Base-by-base conservation (phyloP, 2,888 invertebrate genomes). In the Athripsodes cinereus region DNA sequence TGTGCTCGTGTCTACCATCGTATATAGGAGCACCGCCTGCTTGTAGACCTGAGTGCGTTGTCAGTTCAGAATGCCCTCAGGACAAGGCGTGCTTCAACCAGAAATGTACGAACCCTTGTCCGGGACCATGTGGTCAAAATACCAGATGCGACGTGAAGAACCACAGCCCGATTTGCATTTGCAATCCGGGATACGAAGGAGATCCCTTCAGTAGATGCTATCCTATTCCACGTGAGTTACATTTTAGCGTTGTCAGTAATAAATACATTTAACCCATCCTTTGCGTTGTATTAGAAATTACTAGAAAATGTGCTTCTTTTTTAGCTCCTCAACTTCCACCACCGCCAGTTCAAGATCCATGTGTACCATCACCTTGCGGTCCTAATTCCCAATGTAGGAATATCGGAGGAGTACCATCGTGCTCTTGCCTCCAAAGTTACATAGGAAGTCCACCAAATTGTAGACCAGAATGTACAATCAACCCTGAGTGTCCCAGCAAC, bases 111-210 rank as follows among this genome's bases (percentile, higher is more conserved):
- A 85, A 92, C 73, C 92, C 92, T 10, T 92, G 92, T 66, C 79
- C 81, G 2, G 88, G 88, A 52, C 84, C 87, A 47, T 93, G 93
- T 67, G 92, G 89, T 18, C 81, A 85, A 64, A 87, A 86, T 67
- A 87, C 92, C 10, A 80, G 84, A 56, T 93, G 93, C 66, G 84
- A 86, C 71, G 90, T 91, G 20, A 83, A 88, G 61, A 87, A 88
- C 66, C 92, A 93, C 68, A 89, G 88, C 69, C 92, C 92, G 1
- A 83, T 90, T 64, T 92, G 92, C 69, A 84, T 85, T 19, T 92
- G 92, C 69, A 82, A 84, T 62, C 73, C 81, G 16, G 81, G 84
- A 53, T 85, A 81, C 66, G 87, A 87, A 13, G 91, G 91, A n/a
- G 88, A 90, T 79, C 87, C 90, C 2, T 88, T 90, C 69, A 82